These are phyloP conservation scores for Palloptera scutellata DNA, from an alignment of 2,888 invertebrate genomes.

Conservation along the genomic window DNA sequence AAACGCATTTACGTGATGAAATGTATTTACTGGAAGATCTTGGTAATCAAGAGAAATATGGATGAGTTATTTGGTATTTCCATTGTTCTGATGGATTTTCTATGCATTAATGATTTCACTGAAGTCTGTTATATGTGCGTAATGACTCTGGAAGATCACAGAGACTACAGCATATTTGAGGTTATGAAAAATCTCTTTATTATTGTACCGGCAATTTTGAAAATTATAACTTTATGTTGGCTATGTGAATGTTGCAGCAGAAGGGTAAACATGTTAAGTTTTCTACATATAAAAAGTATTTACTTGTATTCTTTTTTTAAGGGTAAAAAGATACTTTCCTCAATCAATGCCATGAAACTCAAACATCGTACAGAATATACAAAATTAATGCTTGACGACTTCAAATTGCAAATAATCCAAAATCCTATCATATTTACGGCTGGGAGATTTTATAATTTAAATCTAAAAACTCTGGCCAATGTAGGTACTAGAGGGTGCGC, in stretches of 20 bases:
- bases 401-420: slow-evolving; percentile 48
- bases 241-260: slow-evolving; percentile 40
- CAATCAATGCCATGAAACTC: background rate
- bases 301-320: background rate
- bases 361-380: background rate
- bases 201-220: slow-evolving; percentile 39
- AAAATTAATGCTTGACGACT: slow-evolving; percentile 39
- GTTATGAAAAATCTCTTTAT: slow-evolving; percentile 30
- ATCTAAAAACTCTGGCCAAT: slow-evolving; percentile 41
- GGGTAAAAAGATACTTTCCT: background rate
- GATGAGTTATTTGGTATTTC: slow-evolving; percentile 43
- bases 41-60: slow-evolving; percentile 36
- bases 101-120: slow-evolving; percentile 47
- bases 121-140: slow-evolving; percentile 40
- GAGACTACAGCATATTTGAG: slow-evolving; percentile 14
- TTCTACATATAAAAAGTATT: background rate
- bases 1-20: slow-evolving; percentile 34
- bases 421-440: slow-evolving; percentile 46
- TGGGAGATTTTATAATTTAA: slow-evolving; percentile 48
- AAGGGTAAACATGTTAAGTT: slow-evolving; percentile 36
- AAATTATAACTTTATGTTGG: slow-evolving; percentile 42
- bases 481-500: slow-evolving; percentile 29
- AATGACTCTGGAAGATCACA: slow-evolving; percentile 29
- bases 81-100: slow-evolving; percentile 45
- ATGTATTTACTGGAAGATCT: slow-evolving; percentile 31